These are phyloP conservation scores for Ptiloglossa arizonensis DNA, from an alignment of 1,140 invertebrate genomes.

Conservation along the genomic window DNA sequence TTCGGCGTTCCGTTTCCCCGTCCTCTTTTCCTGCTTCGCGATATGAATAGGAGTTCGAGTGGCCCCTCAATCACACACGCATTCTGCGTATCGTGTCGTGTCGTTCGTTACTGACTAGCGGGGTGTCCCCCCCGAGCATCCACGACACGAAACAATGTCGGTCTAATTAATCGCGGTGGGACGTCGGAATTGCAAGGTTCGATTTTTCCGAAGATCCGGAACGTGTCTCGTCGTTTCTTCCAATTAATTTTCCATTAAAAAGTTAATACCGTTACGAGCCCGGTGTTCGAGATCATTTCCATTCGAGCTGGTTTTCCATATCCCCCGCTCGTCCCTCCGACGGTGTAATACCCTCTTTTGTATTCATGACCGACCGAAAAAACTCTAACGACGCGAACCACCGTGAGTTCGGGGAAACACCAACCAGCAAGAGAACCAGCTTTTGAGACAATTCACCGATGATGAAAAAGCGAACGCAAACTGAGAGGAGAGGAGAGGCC, in stretches of 20 bases:
- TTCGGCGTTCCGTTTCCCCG: conserved; percentile 18
- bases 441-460: conserved; percentile 6
- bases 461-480: conserved; percentile 10
- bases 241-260: conserved; percentile 37
- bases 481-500: too few relatives aligned
- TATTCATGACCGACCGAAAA: conserved; percentile 25
- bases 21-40: too few relatives aligned
- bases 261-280: background rate
- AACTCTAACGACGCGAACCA: conserved; percentile 2
- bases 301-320: background rate
- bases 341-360: conserved; percentile 19
- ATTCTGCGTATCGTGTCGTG: conserved; percentile 1
- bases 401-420: background rate
- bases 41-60: conserved; percentile 16
- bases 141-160: conserved; percentile 16
- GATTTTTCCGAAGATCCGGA: conserved; percentile 1
- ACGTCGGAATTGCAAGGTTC: background rate
- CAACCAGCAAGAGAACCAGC: background rate
- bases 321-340: too few relatives aligned
- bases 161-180: background rate
- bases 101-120: background rate
- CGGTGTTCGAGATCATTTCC: conserved; percentile 1
- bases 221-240: background rate
- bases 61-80: conserved; percentile 19
- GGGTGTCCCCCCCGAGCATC: background rate